Evolutionary conservation across 2,113 vertebrate genomes (phyloP), one percentile per base, ranked within the genome.

Genomic region (Eulemur macaco): DNA sequence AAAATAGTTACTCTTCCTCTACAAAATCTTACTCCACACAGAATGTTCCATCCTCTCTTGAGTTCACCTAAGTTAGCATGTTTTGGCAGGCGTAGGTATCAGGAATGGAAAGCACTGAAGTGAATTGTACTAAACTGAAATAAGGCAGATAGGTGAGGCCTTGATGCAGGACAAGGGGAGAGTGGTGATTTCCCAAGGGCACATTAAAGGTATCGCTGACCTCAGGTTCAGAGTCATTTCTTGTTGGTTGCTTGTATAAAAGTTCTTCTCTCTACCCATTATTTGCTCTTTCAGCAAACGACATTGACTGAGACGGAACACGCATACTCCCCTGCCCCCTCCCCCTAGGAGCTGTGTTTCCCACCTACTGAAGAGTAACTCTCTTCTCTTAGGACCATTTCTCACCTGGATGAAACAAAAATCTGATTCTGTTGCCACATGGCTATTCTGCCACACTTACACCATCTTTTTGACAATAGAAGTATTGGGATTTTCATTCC

Each of bases 191-290:
- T 52, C 73, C 42, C 39, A 42, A n/a, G 3, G 54, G 18, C 37
- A n/a, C 14, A 50, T 1, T 13, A 14, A 50, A 63, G 13, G 10
- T 0, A 0, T 54, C 6, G 8, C 25, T 31, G 21, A 23, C 12
- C 37, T 58, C 11, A 34, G 23, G 1, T 47, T 63, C 45, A 69
- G 54, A 86, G 4, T 17, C 15, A 47, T 17, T 60, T 5, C 27
- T 18, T 56, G 9, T 47, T 93, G 15, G 1, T 47, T 50, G 3
- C 4, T 50, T 23, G 6, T 39, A 18, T 9, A 18, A 83, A n/a
- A 17, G 11, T 42, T 58, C 13, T 77, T 1, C 25, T 45, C 7
- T 85, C 31, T 81, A 42, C 13, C 3, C 47, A 47, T 25, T 60
- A 10, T 37, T 68, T 12, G 25, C 1, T 29, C 14, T 69, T 50